Conservation (phyloP, 53 echinoderm and acorn worm genomes). For the Arbacia lixula region DNA sequence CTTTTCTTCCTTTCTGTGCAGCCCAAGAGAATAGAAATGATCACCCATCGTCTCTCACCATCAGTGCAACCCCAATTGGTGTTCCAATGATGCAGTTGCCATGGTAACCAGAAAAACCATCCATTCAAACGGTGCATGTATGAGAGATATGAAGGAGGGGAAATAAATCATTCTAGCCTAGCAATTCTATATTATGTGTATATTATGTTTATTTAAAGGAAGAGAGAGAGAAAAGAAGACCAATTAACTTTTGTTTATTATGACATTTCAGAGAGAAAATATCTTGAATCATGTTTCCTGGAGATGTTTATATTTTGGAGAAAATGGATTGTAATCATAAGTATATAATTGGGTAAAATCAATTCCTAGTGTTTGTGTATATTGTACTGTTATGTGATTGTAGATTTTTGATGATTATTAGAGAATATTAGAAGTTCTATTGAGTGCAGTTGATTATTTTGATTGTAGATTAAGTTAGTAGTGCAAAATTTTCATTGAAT, state of each 20-base stretch:
- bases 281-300: slow-evolving; percentile 30
- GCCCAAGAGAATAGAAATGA: slow-evolving; percentile 72
- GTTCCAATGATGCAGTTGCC: slow-evolving; percentile 58
- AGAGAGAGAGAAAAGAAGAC: slow-evolving; percentile 31
- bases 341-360: slow-evolving; percentile 46
- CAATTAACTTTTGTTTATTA: slow-evolving; percentile 55
- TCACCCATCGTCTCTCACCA: slow-evolving; percentile 37
- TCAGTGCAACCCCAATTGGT: slow-evolving; percentile 58
- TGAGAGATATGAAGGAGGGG: slow-evolving; percentile 8
- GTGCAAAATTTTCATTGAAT: slow-evolving; percentile 14
- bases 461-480: slow-evolving; percentile 44
- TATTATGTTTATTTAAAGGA: slow-evolving; percentile 49
- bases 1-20: not conserved
- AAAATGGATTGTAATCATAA: slow-evolving; percentile 52
- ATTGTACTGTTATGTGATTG: slow-evolving; percentile 54
- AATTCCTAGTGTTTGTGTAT: slow-evolving; percentile 58
- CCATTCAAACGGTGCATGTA: slow-evolving; percentile 47
- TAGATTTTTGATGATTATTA: slow-evolving; percentile 52
- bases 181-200: slow-evolving; percentile 59
- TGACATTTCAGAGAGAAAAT: no score
- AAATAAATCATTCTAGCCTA: slow-evolving; percentile 44
- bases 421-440: slow-evolving; percentile 45
- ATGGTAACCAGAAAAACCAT: slow-evolving; percentile 36
- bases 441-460: slow-evolving; percentile 53
- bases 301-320: slow-evolving; percentile 59